Evolutionary conservation across 2,113 vertebrate species (phyloP), one percentile per base, ranked within the genome.

Genomic region (Prolemur simus): DNA sequence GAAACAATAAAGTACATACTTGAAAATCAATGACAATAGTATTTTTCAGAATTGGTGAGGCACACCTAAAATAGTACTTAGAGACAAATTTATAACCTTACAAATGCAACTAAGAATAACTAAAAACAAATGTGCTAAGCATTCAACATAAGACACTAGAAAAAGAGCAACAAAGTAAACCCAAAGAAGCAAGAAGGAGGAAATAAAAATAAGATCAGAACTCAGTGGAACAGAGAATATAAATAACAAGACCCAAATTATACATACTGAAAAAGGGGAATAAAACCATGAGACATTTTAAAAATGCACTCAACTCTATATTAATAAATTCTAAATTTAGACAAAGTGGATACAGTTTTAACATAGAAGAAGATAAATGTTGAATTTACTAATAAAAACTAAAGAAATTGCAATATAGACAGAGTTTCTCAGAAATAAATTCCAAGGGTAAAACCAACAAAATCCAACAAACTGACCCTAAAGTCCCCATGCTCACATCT

Each of bases 361-460:
- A 60, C 1, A 86, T 25, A 25, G 3, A 82, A 49, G 71, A 95
- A 83, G 2, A 66, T 66, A 10, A 93, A 91, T 93, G 29, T 0
- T 82, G 29, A 71, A n/a, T 92, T 89, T 69, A 60, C 8, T 58
- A 47, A 83, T 68, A 74, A 74, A 15, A 13, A n/a, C 73, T 78
- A 73, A 91, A 93, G 34, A 63, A 85, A 78, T 45, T 96, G 25
- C 94, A 64, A 56, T 80, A 39, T 66, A 42, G 56, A 86, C 18
- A 77, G 37, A 89, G 2, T 14, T 74, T 11, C 18, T 93, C 18
- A 89, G 63, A 8, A 77, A 56, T 9, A 84, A 87, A 85, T 7
- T 45, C 4, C 5, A 63, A 27, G 12, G 39, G 17, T 12, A 39
- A 83, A 60, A 15, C 12, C 4, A 89, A 80, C 34, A 90, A 52